These are phyloP conservation scores for Dromas ardeola DNA, from an alignment of 2,113 vertebrate species.

Conservation along the genomic window DNA sequence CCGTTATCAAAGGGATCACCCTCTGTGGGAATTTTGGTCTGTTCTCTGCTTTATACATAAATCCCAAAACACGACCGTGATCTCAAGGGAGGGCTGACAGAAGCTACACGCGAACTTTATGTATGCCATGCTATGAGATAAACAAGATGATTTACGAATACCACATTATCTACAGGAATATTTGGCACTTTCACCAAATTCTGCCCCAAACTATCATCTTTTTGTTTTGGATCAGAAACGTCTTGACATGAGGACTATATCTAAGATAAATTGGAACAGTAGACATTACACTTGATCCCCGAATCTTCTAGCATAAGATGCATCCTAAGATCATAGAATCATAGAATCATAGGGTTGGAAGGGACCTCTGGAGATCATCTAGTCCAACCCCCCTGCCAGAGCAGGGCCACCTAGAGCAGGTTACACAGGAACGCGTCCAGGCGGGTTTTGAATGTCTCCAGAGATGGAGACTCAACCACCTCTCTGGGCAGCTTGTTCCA, in stretches of 20 bases:
- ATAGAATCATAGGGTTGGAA: no score
- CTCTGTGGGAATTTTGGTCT: neutral
- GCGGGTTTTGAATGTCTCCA: no score
- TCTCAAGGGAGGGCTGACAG: neutral
- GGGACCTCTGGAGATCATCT: no score
- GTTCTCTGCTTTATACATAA: neutral
- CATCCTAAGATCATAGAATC: no score
- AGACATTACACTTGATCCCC: neutral
- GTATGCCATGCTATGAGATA: neutral
- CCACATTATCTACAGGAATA: neutral
- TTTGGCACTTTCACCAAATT: fast-evolving
- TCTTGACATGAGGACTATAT: neutral
- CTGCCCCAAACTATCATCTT: neutral
- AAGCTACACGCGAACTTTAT: neutral
- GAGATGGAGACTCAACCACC: no score
- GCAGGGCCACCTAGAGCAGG: no score
- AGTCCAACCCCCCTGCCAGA: no score
- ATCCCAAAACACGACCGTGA: neutral
- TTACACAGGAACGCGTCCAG: no score
- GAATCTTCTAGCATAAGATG: neutral
- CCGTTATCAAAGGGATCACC: neutral
- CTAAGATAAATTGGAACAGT: neutral
- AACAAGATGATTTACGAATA: neutral
- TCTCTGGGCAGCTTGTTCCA: no score
- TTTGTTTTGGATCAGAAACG: neutral